Conservation (phyloP, 1,140 invertebrate genomes). For the Popillia japonica region DNA sequence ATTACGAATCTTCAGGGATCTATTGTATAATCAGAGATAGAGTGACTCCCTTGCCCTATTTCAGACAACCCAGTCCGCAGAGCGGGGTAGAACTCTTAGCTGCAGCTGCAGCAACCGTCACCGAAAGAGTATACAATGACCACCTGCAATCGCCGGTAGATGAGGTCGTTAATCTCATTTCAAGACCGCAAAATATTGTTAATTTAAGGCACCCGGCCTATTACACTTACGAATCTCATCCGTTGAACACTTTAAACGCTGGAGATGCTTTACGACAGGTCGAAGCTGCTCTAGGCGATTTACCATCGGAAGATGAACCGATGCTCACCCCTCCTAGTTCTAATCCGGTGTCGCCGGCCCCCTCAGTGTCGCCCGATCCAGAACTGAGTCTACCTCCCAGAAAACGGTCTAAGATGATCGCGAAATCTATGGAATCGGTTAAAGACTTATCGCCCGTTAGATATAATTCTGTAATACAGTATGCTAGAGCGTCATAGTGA, state of each 20-base stretch:
- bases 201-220: conserved; percentile 54
- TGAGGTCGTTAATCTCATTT: conserved; percentile 55
- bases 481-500: conserved; percentile 73
- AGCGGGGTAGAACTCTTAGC: conserved; percentile 58
- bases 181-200: conserved; percentile 50
- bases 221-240: conserved; percentile 55
- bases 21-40: conserved; percentile 54
- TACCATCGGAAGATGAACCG: conserved; percentile 60
- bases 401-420: conserved; percentile 80
- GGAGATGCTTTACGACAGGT: conserved; percentile 75
- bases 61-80: conserved; percentile 54
- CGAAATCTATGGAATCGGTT: conserved; percentile 70
- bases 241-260: conserved; percentile 59
- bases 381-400: conserved; percentile 77
- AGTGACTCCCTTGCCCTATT: conserved; percentile 50
- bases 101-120: conserved; percentile 54
- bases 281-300: conserved; percentile 72
- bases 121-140: conserved; percentile 49
- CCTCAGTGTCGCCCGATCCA: conserved; percentile 67
- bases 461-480: conserved; percentile 83
- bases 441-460: conserved; percentile 63
- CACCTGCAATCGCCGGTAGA: conserved; percentile 45
- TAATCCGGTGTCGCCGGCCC: conserved; percentile 68
- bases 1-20: conserved; percentile 54
- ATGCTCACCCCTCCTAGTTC: conserved; percentile 72